Evolutionary conservation across 2,797 vertebrate species (phyloP), one percentile per base, ranked within the genome.

Genomic region (Parambassis ranga): DNA sequence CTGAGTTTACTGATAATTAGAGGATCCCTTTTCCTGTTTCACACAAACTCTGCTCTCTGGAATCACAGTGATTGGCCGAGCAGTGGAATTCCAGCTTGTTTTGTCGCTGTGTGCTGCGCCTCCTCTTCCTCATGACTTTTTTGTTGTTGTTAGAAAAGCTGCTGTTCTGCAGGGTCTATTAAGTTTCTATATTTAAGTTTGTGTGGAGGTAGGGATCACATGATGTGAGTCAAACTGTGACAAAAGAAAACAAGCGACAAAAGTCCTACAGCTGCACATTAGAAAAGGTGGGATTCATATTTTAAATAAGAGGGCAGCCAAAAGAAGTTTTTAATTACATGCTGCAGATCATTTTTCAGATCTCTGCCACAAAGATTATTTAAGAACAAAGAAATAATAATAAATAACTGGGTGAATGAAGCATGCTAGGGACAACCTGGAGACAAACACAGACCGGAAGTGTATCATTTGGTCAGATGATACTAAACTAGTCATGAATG

Each of bases 1-100:
- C 73, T 78, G 76, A 7, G 77, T 39, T 52, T 7, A 1, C 31
- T 71, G 68, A 49, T 82, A 84, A 88, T 86, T 84, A 85, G 58
- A 76, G 61, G 28, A 75, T 71, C 66, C 7, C 14, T 57, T 69
- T 71, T 70, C 42, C 38, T 4, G 26, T 53, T 66, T 39, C 41
- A 16, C 65, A 51, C 9, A 8, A 47, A 60, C 49, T 8, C 3
- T 44, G 47, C 14, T 48, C 56, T 55, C 31, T 13, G 18, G 27
- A 69, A 49, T 46, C 32, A 35, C 8, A 50, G 48, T 26, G 14
- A 19, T 1, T n/a, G 22, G 15, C 3, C 15, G 0, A 10, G 4
- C 18, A 3, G 4, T 38, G 58, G 30, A 18, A 30, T 19, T 41
- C 9, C 5, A 14, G 27, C 15, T 30, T 13, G 32, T 31, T 57